Evolutionary conservation across 92 coral and sea anemone species (phyloP).

Genomic region (Chrysogorgia sp.): DNA sequence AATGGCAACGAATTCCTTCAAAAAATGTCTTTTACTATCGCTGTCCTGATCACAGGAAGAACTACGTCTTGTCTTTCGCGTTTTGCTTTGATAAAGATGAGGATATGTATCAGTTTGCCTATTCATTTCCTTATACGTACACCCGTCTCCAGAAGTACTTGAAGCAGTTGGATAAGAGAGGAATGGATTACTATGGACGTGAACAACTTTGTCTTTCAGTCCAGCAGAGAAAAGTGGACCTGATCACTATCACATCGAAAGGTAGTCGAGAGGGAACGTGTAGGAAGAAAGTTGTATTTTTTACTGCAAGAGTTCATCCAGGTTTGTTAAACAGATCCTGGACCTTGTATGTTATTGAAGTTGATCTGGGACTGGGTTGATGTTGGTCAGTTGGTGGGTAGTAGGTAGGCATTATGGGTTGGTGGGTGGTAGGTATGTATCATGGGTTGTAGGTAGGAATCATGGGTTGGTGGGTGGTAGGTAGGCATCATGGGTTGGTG

Average conservation of each 20-base stretch:
- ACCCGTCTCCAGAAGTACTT: constrained; percentile 87
- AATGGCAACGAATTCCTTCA: constrained; percentile 98
- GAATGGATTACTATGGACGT: constrained; percentile 69
- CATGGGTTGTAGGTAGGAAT: too few relatives aligned
- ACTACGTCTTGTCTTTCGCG: constrained; percentile 96
- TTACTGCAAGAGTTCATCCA: constrained; percentile 98
- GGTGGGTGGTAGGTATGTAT: too few relatives aligned
- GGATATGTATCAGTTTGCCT: constrained; percentile 96
- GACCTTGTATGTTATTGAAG: neutral
- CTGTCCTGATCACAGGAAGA: constrained; percentile 97
- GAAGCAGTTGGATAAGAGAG: constrained; percentile 72
- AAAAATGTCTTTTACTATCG: constrained; percentile 98
- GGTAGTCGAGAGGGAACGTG: constrained; percentile 65
- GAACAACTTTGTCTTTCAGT: constrained; percentile 87
- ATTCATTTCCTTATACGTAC: constrained; percentile 95
- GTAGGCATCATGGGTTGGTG: too few relatives aligned
- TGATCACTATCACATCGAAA: constrained; percentile 86
- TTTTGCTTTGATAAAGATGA: constrained; percentile 93
- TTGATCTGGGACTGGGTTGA: neutral
- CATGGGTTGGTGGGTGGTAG: too few relatives aligned
- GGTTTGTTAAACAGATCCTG: constrained; percentile 51
- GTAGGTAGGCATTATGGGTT: too few relatives aligned
- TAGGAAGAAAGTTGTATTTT: constrained; percentile 81
- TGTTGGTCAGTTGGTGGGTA: too few relatives aligned
- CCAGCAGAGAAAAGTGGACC: constrained; percentile 84